Percentiles rank a stretch among this genome's conserved stretches.
These are phyloP conservation scores for Lingula anatina DNA, from an alignment of 2,888 invertebrate species.

Conservation along the genomic window DNA sequence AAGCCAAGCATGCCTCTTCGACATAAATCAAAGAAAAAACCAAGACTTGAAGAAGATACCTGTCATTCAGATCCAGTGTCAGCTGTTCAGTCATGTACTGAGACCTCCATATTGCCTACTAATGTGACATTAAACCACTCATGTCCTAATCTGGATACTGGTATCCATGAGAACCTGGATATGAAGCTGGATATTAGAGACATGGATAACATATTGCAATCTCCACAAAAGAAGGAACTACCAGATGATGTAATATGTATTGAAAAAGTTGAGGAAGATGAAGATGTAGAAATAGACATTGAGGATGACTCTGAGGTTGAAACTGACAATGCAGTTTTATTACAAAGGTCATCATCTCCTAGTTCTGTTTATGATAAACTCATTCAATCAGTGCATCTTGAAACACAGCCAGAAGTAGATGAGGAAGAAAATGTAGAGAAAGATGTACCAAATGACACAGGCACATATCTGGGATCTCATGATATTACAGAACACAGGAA, in stretches of 20 bases:
- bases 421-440: background rate
- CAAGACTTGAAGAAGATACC: constrained; percentile 12
- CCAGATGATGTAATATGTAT: too few relatives aligned
- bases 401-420: constrained; percentile 1
- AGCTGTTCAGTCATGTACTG: too few relatives aligned
- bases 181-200: background rate
- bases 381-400: constrained; percentile 23
- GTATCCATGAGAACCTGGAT: constrained; percentile 18
- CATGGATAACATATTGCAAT: background rate
- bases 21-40: background rate
- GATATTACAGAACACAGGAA: too few relatives aligned
- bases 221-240: too few relatives aligned
- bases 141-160: too few relatives aligned
- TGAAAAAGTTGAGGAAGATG: constrained; percentile 14
- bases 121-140: too few relatives aligned
- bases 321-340: constrained; percentile 19
- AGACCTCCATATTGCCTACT: too few relatives aligned
- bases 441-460: background rate
- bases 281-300: constrained; percentile 36
- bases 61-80: too few relatives aligned
- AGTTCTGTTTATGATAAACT: constrained; percentile 35
- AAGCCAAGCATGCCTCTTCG: background rate
- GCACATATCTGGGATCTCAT: too few relatives aligned
- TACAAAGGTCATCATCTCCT: constrained; percentile 35
- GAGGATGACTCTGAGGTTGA: constrained; percentile 32